Base-by-base conservation (phyloP, 1,140 invertebrate genomes). In the Cataglyphis hispanica region DNA sequence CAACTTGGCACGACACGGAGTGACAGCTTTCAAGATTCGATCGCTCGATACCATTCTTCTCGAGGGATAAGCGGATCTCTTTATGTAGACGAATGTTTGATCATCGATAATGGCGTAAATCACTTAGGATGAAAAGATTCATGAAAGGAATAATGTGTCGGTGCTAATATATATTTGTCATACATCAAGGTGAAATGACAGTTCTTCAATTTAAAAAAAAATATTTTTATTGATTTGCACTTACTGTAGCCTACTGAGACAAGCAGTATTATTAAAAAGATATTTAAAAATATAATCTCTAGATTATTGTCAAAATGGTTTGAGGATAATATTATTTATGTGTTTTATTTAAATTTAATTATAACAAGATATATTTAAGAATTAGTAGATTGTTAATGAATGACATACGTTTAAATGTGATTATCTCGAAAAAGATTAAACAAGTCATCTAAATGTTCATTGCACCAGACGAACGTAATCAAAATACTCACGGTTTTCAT, bases 21-120 rank as follows among this genome's bases (percentile, higher is more conserved):
- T 67, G 77, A 81, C 78, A 70, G 78, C 50, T 58, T 31, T 34
- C 25, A n/a, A 43, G 66, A 70, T 81, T 43, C 25, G 34, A 43
- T 81, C 46, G 76, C 43, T 37, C 53, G 13, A 34, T 27, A 31
- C 25, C 25, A 19, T 72, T 70, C 50, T 69, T 70, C 66, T 27
- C 22, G 19, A 72, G 25, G 60, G 50, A 70, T 56, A 58, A 58
- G 19, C 66, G 0, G 66, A 58, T 81, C 25, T 81, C 37, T 60
- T 58, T 56, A 50, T 43, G 2, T n/a, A 22, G 8, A 37, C 34
- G 40, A 37, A 70, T 34, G 13, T 43, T 40, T 25, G 67, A 74
- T 46, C 37, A n/a, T 60, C 53, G 31, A 8, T 56, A 63, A 58
- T 34, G 27, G 13, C 61, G 46, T 66, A 50, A 78, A 34, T 37